Base-by-base conservation (phyloP, 2,888 invertebrate species). In the Dynastes maya region DNA sequence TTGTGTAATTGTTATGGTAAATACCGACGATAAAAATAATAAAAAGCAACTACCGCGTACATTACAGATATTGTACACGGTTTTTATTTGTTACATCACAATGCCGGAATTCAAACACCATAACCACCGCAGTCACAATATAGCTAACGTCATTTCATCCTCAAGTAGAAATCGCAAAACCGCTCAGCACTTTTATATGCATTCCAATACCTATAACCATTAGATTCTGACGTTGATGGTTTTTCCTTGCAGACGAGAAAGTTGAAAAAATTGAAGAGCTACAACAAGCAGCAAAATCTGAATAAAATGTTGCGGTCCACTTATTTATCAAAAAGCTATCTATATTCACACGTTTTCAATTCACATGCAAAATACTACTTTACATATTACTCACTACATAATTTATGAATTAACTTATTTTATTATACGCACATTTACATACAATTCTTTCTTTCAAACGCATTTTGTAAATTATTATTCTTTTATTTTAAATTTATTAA, bases 211-310 rank as follows among this genome's bases (percentile, higher is more conserved):
- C 72, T 58, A 53, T 51, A 58, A 37, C 16, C 49, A 9, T 67
- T 85, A 83, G 85, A 85, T 85, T 81, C 80, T 88, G 84, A 88
- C 84, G 83, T 85, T 84, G 85, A 85, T 85, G 86, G 85, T 87
- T 87, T 86, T 87, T 87, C 85, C 86, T 87, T 87, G 81, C 87
- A 88, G 88, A 85, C 83, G 86, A 86, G 83, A 86, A 85, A 82
- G 85, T 84, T 81, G 40, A 72, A 72, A 72, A 58, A 72, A 86
- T 87, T 82, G 85, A 84, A 82, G 84, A 83, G 81, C 85, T 85
- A 83, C 81, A 83, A 84, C 85, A 80, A 78, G 76, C 77, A 68
- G 75, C 85, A 84, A 84, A 85, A 78, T 84, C 87, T 83, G 87
- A 87, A 86, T 87, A 87, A 87, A 79, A 82, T 80, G 67, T 83